phyloP scores from a whole-genome alignment of 2,113 vertebrate species.

The Dermatemys mawii region DNA sequence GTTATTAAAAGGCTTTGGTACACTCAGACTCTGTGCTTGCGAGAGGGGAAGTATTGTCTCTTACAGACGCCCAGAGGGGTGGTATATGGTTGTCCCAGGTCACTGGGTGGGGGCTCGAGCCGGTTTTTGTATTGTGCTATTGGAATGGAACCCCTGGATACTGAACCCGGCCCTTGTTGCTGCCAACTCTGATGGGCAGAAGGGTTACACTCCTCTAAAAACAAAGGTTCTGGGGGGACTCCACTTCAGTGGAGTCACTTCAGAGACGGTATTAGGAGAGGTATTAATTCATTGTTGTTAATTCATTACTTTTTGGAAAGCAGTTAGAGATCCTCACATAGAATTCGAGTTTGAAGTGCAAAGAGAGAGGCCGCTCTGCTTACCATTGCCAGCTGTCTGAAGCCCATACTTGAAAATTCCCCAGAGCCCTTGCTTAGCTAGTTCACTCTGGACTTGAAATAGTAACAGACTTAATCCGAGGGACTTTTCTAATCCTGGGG shows the following conservation, averaged over 20 bases:
- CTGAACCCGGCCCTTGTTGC: no score
- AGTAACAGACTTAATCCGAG: constrained; percentile 65
- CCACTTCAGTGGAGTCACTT: neutral
- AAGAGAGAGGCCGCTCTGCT: neutral
- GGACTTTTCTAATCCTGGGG: constrained; percentile 56
- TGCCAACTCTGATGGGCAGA: no score
- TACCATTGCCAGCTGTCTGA: neutral
- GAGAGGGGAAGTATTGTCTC: no score
- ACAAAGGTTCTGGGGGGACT: neutral
- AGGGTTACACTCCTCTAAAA: neutral
- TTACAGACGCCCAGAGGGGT: no score
- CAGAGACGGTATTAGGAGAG: accelerated
- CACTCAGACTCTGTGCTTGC: no score
- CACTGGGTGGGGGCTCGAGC: no score
- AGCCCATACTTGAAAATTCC: constrained; percentile 23
- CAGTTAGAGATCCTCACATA: neutral
- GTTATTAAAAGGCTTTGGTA: no score
- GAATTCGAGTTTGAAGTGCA: neutral
- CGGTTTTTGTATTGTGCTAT: no score
- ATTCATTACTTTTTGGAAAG: constrained; percentile 18
- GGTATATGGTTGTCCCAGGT: no score
- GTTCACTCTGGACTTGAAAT: constrained; percentile 51
- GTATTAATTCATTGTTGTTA: neutral
- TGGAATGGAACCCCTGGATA: no score
- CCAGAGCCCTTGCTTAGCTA: constrained; percentile 20